Conservation (phyloP, 1,140 invertebrate species). For the Agrilus planipennis region DNA sequence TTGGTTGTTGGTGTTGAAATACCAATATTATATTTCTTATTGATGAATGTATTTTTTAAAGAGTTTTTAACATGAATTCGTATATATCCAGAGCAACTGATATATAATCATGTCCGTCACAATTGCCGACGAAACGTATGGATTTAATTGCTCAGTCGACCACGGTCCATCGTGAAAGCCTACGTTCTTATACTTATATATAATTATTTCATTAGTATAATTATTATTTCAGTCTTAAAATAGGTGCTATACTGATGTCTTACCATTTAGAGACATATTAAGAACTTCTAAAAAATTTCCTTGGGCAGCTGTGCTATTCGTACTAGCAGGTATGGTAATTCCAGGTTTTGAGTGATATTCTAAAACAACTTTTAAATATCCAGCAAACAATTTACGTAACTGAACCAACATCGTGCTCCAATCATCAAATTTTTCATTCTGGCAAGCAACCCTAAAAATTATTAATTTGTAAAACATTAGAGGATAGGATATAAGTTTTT, state of each 20-base stretch:
- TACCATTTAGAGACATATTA: conserved; percentile 96
- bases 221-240: conserved; percentile 1
- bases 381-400: conserved; percentile 76
- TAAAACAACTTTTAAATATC: conserved; percentile 80
- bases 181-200: too few species aligned
- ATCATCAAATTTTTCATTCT: conserved; percentile 97
- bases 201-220: conserved; percentile 2
- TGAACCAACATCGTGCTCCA: conserved; percentile 85
- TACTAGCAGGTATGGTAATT: conserved; percentile 65
- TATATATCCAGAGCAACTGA: too few species aligned
- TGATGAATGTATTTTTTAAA: too few species aligned
- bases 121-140: too few species aligned
- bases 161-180: too few species aligned
- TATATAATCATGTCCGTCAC: too few species aligned
- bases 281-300: conserved; percentile 98
- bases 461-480: too few species aligned
- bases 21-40: too few species aligned
- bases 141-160: too few species aligned
- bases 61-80: too few species aligned
- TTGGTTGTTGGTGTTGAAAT: too few species aligned
- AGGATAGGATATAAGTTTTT: too few species aligned
- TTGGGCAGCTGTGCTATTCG: conserved; percentile 86
- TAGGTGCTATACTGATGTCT: conserved; percentile 6
- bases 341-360: conserved; percentile 71
- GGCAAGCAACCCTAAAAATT: conserved; percentile 72